Conservation (phyloP, 2,113 vertebrate species). For the Panthera tigris region DNA sequence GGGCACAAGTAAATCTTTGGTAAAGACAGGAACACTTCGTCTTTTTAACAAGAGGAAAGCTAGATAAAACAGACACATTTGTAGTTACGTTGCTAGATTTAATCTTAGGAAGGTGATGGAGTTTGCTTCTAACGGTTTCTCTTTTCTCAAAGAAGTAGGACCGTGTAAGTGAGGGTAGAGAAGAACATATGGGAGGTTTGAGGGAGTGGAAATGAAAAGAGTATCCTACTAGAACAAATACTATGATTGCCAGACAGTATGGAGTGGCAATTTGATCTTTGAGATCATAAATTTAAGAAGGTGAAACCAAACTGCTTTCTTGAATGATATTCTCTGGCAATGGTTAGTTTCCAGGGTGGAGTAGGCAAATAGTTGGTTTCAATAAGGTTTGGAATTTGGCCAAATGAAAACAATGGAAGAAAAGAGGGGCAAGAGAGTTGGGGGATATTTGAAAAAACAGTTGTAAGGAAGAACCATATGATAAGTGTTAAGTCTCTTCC, state of each 20-base stretch:
- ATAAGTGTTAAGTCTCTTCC: not conserved
- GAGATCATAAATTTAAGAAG: conserved; percentile 30
- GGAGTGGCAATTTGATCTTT: not conserved
- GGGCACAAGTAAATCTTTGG: not conserved
- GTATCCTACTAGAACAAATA: not conserved
- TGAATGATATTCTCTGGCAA: not conserved
- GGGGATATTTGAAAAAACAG: not conserved
- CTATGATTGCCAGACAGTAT: not conserved
- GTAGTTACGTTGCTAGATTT: not conserved
- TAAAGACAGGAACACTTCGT: not conserved
- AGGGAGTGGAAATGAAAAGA: not conserved
- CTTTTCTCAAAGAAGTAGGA: not conserved
- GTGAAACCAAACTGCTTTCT: not conserved
- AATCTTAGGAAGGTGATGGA: not conserved
- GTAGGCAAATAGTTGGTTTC: conserved; percentile 11
- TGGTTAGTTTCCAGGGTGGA: not conserved
- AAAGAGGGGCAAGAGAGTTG: not conserved
- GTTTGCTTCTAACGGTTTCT: not conserved
- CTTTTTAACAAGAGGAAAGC: not conserved
- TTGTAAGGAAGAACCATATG: not conserved
- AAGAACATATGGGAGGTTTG: not conserved
- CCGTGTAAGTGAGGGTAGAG: not conserved
- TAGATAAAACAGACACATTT: not conserved
- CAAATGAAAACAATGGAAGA: conserved; percentile 4
- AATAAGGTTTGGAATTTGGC: not conserved